phyloP scores from a whole-genome alignment of 2,113 vertebrate species.

The Oxyruncus cristatus region DNA sequence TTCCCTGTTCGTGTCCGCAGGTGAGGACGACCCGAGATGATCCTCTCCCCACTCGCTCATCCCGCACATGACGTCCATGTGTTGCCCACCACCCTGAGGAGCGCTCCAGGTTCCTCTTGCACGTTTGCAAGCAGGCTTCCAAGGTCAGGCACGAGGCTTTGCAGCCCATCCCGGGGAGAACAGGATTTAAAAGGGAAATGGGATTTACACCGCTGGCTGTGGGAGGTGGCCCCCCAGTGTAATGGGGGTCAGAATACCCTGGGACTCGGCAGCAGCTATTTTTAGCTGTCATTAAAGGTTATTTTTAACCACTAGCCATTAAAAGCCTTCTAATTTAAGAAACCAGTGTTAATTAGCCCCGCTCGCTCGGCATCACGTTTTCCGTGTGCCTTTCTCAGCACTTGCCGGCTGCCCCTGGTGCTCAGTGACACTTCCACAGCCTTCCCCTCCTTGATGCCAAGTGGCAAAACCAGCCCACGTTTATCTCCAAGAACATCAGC shows the following conservation, averaged over 20 bases:
- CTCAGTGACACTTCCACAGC: constrained; percentile 18
- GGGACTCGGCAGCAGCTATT: constrained; percentile 55
- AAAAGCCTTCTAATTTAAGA: constrained; percentile 73
- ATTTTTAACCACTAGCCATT: constrained; percentile 67
- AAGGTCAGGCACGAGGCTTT: constrained; percentile 57
- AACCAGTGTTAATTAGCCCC: constrained; percentile 57
- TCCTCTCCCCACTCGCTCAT: neutral
- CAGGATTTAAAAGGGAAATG: constrained; percentile 1
- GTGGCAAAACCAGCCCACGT: neutral
- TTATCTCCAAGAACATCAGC: constrained; percentile 24
- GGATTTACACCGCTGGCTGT: neutral
- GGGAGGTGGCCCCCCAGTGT: constrained; percentile 11
- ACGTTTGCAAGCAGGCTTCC: neutral
- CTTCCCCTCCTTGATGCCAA: neutral
- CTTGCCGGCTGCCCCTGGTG: constrained; percentile 8
- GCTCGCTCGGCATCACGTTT: neutral
- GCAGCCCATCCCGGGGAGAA: constrained; percentile 11
- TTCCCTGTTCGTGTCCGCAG: neutral
- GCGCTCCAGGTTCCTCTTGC: neutral
- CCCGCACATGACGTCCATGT: neutral
- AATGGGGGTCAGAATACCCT: constrained; percentile 41
- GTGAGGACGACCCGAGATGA: neutral
- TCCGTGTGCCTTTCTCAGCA: neutral
- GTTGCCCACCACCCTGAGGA: neutral
- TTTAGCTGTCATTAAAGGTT: constrained; percentile 73